Percentiles rank a stretch among this genome's conserved stretches.
Conservation (phyloP, 2,888 invertebrate genomes). For the Sylvicola fuscatus region DNA sequence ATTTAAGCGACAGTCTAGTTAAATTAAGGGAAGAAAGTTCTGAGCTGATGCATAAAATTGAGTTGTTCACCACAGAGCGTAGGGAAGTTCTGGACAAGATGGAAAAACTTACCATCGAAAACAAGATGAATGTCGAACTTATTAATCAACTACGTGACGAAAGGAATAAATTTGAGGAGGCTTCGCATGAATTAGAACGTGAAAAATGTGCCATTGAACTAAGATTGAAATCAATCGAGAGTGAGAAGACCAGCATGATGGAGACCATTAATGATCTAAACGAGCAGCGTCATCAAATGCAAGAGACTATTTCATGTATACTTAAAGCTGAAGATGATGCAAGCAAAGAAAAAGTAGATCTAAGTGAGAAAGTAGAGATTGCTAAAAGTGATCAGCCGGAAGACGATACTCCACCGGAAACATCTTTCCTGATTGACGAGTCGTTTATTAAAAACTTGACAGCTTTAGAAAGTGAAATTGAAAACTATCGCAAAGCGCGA, state of each 20-base stretch:
- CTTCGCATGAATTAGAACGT: slow-evolving; percentile 2
- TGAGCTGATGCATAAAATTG: slow-evolving; percentile 43
- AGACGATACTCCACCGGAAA: not conserved
- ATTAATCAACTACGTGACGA: slow-evolving; percentile 31
- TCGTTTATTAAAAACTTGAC: slow-evolving; percentile 12
- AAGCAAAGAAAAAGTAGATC: not conserved
- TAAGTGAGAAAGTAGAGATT: not conserved
- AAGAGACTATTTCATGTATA: slow-evolving; percentile 6
- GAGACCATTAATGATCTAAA: slow-evolving; percentile 8
- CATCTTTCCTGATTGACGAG: not conserved
- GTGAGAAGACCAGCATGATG: slow-evolving; percentile 11
- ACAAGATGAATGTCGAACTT: slow-evolving; percentile 30
- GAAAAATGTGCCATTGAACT: slow-evolving; percentile 12
- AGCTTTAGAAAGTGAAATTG: slow-evolving; percentile 19
- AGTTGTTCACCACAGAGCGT: slow-evolving; percentile 44
- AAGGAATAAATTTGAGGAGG: slow-evolving; percentile 27
- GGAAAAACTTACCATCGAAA: slow-evolving; percentile 37
- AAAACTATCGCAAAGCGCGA: slow-evolving; percentile 21
- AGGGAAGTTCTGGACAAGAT: slow-evolving; percentile 49
- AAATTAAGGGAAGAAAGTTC: slow-evolving; percentile 40
- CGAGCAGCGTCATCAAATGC: slow-evolving; percentile 4
- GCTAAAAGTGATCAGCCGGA: too few species aligned
- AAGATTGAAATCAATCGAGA: slow-evolving; percentile 12
- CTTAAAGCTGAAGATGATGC: not conserved
- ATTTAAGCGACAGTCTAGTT: slow-evolving; percentile 32